Percentiles rank a stretch among this genome's conserved stretches.
phyloP scores from a whole-genome alignment of 2,113 vertebrate genomes.

The Anarrhichthys ocellatus region DNA sequence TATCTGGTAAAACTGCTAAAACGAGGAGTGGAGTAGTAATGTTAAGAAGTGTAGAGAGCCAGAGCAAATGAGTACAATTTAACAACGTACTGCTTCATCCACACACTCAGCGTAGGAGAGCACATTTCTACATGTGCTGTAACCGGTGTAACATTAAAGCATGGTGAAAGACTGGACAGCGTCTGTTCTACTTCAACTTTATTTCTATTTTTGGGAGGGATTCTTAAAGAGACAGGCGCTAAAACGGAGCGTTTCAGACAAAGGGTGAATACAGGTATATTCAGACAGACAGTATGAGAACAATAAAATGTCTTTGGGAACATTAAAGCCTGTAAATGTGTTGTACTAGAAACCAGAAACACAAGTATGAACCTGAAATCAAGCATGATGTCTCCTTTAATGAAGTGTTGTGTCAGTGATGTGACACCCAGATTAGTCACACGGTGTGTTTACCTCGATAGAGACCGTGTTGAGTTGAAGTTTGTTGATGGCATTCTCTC shows the following conservation, averaged over 20 bases:
- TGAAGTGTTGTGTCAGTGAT: neutral
- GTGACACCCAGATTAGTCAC: neutral
- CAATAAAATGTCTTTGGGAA: neutral
- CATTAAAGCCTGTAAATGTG: neutral
- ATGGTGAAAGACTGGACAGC: too few species aligned
- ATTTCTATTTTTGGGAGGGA: neutral
- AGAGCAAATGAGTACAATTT: too few species aligned
- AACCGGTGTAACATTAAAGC: too few species aligned
- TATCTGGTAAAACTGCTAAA: too few species aligned
- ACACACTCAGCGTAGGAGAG: too few species aligned
- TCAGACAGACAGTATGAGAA: neutral
- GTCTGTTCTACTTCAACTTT: too few species aligned
- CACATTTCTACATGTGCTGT: too few species aligned
- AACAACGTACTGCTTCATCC: too few species aligned
- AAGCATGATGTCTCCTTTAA: too few species aligned
- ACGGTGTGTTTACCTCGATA: constrained; percentile 78
- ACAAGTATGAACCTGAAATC: neutral
- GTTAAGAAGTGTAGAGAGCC: too few species aligned
- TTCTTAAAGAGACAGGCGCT: neutral
- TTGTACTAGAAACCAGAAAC: neutral
- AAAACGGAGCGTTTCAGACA: neutral
- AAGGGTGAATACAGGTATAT: neutral
- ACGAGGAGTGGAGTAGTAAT: too few species aligned
- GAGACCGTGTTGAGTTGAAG: constrained; percentile 86
- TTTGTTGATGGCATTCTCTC: constrained; percentile 86